phyloP scores from a whole-genome alignment of 2,888 invertebrate genomes.

The Chrysolina haemoptera region DNA sequence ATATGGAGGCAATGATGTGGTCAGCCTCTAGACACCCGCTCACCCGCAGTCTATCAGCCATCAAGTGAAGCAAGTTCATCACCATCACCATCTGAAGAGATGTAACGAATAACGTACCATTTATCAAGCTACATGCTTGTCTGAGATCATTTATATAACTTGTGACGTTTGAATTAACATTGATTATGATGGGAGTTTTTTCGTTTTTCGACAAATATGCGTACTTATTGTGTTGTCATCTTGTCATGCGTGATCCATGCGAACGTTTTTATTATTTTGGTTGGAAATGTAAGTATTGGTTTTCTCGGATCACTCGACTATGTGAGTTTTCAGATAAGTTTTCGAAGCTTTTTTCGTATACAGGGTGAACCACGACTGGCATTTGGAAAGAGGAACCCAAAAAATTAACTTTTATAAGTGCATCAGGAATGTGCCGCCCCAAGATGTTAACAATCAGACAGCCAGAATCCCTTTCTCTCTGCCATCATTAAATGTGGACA shows the following conservation, averaged over 20 bases:
- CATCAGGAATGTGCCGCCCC: too few species aligned
- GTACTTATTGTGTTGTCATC: conserved; percentile 23
- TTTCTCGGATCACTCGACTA: neutral
- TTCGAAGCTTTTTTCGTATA: too few species aligned
- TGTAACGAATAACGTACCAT: conserved; percentile 63
- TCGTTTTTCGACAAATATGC: conserved; percentile 49
- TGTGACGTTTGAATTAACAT: conserved; percentile 71
- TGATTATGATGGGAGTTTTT: conserved; percentile 67
- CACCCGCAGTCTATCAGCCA: conserved; percentile 44
- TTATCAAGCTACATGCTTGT: conserved; percentile 66
- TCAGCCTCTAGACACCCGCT: conserved; percentile 36
- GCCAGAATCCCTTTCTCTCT: too few species aligned
- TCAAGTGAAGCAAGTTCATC: conserved; percentile 55
- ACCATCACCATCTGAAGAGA: conserved; percentile 58
- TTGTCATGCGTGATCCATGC: neutral
- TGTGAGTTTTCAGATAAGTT: neutral
- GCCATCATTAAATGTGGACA: too few species aligned
- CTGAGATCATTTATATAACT: conserved; percentile 69
- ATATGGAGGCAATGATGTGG: conserved; percentile 20
- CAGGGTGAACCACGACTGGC: too few species aligned
- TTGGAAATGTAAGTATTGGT: neutral
- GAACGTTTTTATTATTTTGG: neutral
- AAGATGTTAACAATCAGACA: too few species aligned
- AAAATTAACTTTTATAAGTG: too few species aligned
- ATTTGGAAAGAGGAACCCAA: too few species aligned